Conservation (phyloP, 2,113 vertebrate species). For the Vombatus ursinus region DNA sequence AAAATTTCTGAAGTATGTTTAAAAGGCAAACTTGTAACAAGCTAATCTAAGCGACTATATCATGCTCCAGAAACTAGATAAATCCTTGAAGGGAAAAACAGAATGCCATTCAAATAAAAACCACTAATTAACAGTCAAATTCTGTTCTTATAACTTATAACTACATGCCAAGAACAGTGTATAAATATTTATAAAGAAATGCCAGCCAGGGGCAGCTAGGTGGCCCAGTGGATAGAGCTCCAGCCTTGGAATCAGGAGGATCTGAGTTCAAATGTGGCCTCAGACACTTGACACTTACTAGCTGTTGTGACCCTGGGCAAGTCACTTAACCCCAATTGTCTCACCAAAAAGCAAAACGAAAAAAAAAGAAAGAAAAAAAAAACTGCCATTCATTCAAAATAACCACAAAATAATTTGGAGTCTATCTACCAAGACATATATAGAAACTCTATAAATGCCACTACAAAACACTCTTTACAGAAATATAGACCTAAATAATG, state of each 20-base stretch:
- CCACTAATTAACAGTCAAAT: conserved; percentile 3
- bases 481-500: too few species aligned
- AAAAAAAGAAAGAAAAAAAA: too few species aligned
- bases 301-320: too few species aligned
- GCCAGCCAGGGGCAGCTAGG: neutral
- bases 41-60: neutral
- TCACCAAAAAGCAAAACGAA: too few species aligned
- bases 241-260: too few species aligned
- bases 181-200: conserved; percentile 36
- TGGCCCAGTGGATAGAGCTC: too few species aligned
- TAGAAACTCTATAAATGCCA: too few species aligned
- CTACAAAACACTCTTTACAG: too few species aligned
- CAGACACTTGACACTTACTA: too few species aligned
- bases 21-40: conserved; percentile 34
- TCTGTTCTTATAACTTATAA: conserved; percentile 1
- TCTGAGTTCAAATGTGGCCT: too few species aligned
- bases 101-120: neutral
- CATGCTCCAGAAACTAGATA: neutral
- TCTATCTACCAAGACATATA: too few species aligned
- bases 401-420: neutral
- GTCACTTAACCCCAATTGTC: too few species aligned
- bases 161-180: neutral
- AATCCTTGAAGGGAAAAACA: neutral
- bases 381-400: neutral
- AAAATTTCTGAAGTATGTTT: conserved; percentile 26